Evolutionary conservation across 2,797 vertebrate genomes (phyloP).

Genomic region (Alcedo atthis): DNA sequence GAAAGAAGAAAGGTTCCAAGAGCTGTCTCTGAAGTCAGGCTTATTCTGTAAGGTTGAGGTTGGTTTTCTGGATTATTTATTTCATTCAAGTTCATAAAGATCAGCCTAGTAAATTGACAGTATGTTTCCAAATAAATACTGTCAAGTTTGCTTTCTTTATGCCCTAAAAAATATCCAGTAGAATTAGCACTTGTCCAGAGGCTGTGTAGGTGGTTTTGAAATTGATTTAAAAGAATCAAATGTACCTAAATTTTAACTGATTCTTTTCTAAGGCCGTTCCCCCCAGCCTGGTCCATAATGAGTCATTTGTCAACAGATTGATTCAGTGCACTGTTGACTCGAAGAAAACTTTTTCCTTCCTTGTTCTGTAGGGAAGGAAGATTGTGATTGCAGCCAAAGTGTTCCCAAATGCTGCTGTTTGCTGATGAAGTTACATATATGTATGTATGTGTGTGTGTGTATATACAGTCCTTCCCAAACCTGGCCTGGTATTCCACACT

Average conservation of each 20-base stretch:
- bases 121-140: neutral
- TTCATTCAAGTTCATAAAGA: neutral
- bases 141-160: neutral
- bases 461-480: neutral
- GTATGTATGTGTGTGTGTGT: no score
- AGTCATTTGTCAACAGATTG: neutral
- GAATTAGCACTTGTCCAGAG: neutral
- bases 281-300: accelerated
- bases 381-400: neutral
- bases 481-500: neutral
- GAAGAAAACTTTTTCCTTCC: neutral
- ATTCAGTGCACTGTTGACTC: neutral
- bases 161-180: neutral
- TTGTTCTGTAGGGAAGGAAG: neutral
- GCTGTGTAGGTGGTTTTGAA: neutral
- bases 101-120: neutral
- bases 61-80: neutral
- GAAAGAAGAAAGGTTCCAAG: neutral
- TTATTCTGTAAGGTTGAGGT: accelerated
- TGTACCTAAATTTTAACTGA: neutral
- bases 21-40: neutral
- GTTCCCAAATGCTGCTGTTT: neutral
- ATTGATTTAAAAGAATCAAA: neutral
- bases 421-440: neutral
- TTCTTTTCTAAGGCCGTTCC: neutral